A percentile compares a stretch with the other conserved stretches of the same genome.
Conservation (phyloP, 2,113 vertebrate genomes). For the Meriones unguiculatus region DNA sequence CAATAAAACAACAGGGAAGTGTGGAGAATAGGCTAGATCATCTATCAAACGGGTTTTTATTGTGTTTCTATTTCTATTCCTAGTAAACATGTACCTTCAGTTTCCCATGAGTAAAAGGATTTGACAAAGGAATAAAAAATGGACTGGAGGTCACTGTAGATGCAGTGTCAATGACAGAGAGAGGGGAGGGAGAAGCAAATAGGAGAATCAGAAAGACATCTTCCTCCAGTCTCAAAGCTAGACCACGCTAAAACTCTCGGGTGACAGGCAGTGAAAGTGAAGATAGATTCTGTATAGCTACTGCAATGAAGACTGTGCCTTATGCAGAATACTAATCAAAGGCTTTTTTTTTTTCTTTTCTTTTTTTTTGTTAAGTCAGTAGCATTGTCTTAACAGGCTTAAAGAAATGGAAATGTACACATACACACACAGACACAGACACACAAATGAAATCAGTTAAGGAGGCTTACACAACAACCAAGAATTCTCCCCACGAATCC, state of each 20-base stretch:
- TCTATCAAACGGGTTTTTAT: conserved; percentile 83
- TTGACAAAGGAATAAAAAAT: conserved; percentile 77
- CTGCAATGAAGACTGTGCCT: conserved; percentile 71
- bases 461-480: conserved; percentile 37
- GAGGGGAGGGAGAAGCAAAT: conserved; percentile 6
- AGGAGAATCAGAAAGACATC: conserved; percentile 64
- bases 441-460: conserved; percentile 40
- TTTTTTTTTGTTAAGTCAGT: conserved; percentile 45
- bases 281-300: conserved; percentile 77
- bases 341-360: neutral
- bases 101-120: conserved; percentile 72
- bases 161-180: conserved; percentile 65
- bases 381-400: conserved; percentile 64
- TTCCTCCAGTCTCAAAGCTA: conserved; percentile 79
- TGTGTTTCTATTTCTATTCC: conserved; percentile 79
- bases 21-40: conserved; percentile 77
- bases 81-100: conserved; percentile 78
- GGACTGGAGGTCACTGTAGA: conserved; percentile 68
- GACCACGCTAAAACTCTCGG: conserved; percentile 79
- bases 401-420: conserved; percentile 53
- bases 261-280: conserved; percentile 74
- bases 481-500: conserved; percentile 55
- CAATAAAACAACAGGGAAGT: conserved; percentile 84
- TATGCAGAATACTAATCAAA: conserved; percentile 78
- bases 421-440: neutral